Percentiles rank a stretch among this genome's conserved stretches.
Conservation (phyloP, 2,113 vertebrate species). For the Coryphaenoides rupestris region DNA sequence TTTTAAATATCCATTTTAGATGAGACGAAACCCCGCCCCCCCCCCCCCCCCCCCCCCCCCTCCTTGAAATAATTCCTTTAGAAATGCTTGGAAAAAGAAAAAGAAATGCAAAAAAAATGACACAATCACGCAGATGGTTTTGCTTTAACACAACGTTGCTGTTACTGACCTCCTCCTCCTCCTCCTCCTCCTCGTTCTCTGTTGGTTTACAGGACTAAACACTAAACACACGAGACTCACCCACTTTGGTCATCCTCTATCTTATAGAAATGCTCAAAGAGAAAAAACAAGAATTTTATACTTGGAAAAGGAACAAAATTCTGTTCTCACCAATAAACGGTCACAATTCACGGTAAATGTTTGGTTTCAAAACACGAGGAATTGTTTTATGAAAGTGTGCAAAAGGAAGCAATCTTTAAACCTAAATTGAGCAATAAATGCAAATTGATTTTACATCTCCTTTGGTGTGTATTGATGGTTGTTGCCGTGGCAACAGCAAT, state of each 20-base stretch:
- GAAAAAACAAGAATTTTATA: constrained; percentile 5
- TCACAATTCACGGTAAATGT: too few species aligned
- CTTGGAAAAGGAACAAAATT: not conserved
- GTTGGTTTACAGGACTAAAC: too few species aligned
- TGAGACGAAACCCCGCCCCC: not conserved
- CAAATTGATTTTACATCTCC: too few species aligned
- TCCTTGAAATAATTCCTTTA: constrained; percentile 35
- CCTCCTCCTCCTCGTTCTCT: constrained; percentile 14
- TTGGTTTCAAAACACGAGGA: too few species aligned
- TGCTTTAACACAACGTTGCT: constrained; percentile 9
- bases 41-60: not conserved
- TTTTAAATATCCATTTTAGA: constrained; percentile 36
- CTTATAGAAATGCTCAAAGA: constrained; percentile 15
- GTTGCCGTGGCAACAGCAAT: not conserved
- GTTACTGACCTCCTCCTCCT: constrained; percentile 20
- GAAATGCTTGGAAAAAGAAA: constrained; percentile 29
- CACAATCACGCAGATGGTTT: not conserved
- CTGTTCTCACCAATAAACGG: not conserved
- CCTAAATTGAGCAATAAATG: constrained; percentile 8
- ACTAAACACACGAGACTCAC: not conserved
- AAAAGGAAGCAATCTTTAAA: too few species aligned
- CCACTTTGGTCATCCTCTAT: constrained; percentile 17
- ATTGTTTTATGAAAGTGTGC: too few species aligned
- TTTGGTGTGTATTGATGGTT: constrained; percentile 4
- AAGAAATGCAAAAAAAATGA: constrained; percentile 25